Percentiles rank a stretch among this genome's conserved stretches.
Conservation (phyloP, 2,888 invertebrate genomes). For the Lysandra coridon region DNA sequence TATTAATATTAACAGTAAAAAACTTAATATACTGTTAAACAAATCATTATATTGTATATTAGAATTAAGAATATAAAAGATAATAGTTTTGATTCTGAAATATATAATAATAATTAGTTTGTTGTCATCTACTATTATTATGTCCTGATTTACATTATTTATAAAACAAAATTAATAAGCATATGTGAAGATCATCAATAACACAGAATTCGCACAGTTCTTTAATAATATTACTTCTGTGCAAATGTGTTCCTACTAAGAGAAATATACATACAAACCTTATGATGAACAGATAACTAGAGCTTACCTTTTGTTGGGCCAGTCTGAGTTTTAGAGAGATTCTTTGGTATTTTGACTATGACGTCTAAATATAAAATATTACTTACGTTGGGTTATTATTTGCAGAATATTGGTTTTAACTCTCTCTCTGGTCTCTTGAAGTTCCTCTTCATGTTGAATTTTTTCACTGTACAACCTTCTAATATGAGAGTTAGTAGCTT, state of each 20-base stretch:
- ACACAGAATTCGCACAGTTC: background rate
- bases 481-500: constrained; percentile 96
- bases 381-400: constrained; percentile 81
- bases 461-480: constrained; percentile 92
- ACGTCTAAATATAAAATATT: constrained; percentile 30
- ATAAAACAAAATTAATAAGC: background rate
- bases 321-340: constrained; percentile 20
- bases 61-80: background rate
- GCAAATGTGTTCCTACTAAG: background rate
- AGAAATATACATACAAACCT: constrained; percentile 28
- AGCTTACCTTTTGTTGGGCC: constrained; percentile 9
- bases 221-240: background rate
- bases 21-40: too few relatives aligned
- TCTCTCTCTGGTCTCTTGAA: constrained; percentile 90
- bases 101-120: background rate
- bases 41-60: background rate
- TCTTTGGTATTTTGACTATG: background rate
- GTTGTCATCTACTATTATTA: background rate
- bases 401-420: constrained; percentile 92
- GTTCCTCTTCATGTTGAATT: constrained; percentile 91
- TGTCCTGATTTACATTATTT: background rate
- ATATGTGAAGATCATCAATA: background rate
- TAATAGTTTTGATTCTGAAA: background rate
- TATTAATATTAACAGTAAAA: too few relatives aligned
- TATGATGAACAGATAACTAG: constrained; percentile 4